Percentiles rank a stretch among this genome's conserved stretches.
Conservation (phyloP, 2,888 invertebrate genomes). For the Agapostemon virescens region DNA sequence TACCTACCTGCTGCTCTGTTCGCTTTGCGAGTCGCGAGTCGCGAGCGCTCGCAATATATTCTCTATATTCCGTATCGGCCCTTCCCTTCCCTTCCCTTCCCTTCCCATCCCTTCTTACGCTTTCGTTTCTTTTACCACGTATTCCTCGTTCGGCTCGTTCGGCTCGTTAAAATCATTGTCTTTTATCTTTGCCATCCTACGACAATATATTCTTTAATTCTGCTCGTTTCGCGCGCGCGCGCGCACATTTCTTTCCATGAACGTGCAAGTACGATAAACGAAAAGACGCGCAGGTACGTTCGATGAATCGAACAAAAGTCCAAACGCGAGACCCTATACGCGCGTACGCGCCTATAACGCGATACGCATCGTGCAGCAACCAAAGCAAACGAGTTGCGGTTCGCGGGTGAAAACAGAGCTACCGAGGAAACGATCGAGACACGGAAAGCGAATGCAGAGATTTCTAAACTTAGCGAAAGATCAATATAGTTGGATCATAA, state of each 20-base stretch:
- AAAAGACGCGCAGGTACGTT: not conserved
- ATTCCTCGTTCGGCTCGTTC: too few relatives aligned
- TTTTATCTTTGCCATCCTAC: not conserved
- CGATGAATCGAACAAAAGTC: not conserved
- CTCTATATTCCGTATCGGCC: not conserved
- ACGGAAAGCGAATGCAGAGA: slow-evolving; percentile 8
- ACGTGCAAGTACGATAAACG: not conserved
- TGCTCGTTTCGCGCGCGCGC: not conserved
- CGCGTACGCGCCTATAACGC: not conserved
- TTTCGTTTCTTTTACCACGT: not conserved
- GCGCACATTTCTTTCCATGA: not conserved
- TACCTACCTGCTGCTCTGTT: too few relatives aligned
- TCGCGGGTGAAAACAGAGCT: not conserved
- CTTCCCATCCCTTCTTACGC: not conserved
- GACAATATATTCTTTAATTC: too few relatives aligned
- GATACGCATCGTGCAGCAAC: not conserved
- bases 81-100: not conserved
- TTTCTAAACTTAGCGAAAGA: slow-evolving; percentile 58
- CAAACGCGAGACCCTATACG: not conserved
- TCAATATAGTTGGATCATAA: slow-evolving; percentile 50
- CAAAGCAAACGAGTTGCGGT: not conserved
- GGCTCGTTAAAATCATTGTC: not conserved
- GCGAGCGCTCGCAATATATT: too few relatives aligned
- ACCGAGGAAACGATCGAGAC: not conserved
- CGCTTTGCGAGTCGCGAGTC: not conserved